Conservation (phyloP, 2,888 invertebrate genomes). For the Clunio marinus region DNA sequence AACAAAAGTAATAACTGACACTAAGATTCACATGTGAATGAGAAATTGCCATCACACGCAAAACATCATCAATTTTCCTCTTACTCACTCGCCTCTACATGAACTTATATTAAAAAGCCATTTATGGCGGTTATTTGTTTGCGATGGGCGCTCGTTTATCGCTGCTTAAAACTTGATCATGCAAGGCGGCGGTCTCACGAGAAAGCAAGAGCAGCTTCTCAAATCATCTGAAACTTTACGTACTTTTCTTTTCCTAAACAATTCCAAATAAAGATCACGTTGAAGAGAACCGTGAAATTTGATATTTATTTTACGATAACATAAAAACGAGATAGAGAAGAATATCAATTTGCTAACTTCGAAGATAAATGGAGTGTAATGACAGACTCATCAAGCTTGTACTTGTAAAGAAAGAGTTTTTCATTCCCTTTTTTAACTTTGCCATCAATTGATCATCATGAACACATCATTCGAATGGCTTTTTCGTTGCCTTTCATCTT, state of each 20-base stretch:
- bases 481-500: too few species aligned
- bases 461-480: neutral
- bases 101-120: neutral
- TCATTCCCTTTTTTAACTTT: neutral
- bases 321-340: neutral
- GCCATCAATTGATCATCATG: slow-evolving; percentile 2
- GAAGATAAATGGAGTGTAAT: slow-evolving; percentile 29
- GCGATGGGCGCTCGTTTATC: neutral
- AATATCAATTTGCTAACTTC: slow-evolving; percentile 25
- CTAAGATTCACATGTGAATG: neutral
- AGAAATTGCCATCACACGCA: neutral
- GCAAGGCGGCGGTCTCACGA: too few species aligned
- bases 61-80: slow-evolving; percentile 8
- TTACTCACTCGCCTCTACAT: neutral
- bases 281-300: neutral
- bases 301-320: neutral
- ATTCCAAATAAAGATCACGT: too few species aligned
- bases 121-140: neutral
- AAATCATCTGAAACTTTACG: too few species aligned
- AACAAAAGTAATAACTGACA: too few species aligned
- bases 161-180: too few species aligned
- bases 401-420: too few species aligned
- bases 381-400: slow-evolving; percentile 18
- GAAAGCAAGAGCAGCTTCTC: too few species aligned
- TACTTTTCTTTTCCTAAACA: too few species aligned